These are phyloP conservation scores for Drosophila histrio DNA, from an alignment of 2,888 invertebrate species.

Conservation along the genomic window DNA sequence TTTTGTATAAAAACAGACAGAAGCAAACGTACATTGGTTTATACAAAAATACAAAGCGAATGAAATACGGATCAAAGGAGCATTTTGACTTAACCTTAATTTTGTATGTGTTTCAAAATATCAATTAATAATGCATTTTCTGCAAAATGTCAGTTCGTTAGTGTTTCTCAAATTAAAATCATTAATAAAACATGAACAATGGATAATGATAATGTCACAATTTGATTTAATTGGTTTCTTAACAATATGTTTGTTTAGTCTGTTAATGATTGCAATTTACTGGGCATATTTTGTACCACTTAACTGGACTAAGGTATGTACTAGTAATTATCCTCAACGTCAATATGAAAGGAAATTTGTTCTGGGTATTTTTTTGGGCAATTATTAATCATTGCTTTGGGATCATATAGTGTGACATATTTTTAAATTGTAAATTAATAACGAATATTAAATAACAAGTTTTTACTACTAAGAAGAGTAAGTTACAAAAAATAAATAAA, in stretches of 20 bases:
- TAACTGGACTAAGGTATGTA: constrained; percentile 74
- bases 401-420: no score
- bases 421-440: no score
- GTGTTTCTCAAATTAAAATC: constrained; percentile 14
- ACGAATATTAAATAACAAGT: no score
- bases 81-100: background rate
- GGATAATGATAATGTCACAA: background rate
- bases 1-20: constrained; percentile 16
- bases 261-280: constrained; percentile 38
- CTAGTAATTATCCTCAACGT: background rate
- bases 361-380: no score
- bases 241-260: constrained; percentile 1
- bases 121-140: constrained; percentile 2
- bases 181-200: constrained; percentile 10
- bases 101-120: background rate
- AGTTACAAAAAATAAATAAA: no score
- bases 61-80: background rate
- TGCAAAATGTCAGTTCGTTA: background rate
- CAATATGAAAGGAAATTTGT: background rate
- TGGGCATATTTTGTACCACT: constrained; percentile 73
- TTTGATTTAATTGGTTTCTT: background rate
- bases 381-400: no score
- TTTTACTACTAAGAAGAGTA: no score
- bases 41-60: background rate
- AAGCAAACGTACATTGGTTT: background rate